These are phyloP conservation scores for Catotricha subobsoleta DNA, from an alignment of 2,888 invertebrate species.

Conservation along the genomic window DNA sequence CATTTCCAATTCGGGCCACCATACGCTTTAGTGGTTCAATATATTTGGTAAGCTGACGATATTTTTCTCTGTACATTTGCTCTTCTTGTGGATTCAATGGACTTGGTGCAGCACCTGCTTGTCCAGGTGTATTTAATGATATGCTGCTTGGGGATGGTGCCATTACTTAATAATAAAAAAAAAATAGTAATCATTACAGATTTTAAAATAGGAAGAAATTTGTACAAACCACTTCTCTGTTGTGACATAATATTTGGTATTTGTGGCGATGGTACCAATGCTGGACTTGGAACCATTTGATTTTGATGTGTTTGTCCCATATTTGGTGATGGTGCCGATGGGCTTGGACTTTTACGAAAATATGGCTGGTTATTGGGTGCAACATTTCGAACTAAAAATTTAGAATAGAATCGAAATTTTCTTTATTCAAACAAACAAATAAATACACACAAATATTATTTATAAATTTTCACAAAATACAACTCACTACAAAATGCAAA, in stretches of 20 bases:
- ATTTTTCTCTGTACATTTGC: constrained; percentile 81
- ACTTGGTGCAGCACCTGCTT: constrained; percentile 38
- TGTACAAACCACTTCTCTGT: constrained; percentile 10
- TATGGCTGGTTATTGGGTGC: constrained; percentile 53
- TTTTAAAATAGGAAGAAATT: neutral
- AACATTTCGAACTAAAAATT: constrained; percentile 36
- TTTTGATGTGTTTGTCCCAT: constrained; percentile 35
- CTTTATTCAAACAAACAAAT: too few species aligned
- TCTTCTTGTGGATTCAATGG: constrained; percentile 60
- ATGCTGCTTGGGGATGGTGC: constrained; percentile 70
- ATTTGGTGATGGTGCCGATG: constrained; percentile 51
- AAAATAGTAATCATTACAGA: constrained; percentile 1
- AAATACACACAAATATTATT: too few species aligned
- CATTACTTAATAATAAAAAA: constrained; percentile 25
- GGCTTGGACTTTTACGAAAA: constrained; percentile 61
- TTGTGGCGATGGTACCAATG: constrained; percentile 46
- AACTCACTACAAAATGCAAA: too few species aligned
- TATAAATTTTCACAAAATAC: too few species aligned
- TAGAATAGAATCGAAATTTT: too few species aligned
- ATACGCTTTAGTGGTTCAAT: constrained; percentile 82
- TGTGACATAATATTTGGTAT: constrained; percentile 35
- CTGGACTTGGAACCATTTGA: constrained; percentile 53
- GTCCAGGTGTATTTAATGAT: constrained; percentile 61
- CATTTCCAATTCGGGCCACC: constrained; percentile 74
- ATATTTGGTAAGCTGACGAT: constrained; percentile 81